Conservation (phyloP, 2,797 vertebrate species). For the Dendrocincla tyrannina region DNA sequence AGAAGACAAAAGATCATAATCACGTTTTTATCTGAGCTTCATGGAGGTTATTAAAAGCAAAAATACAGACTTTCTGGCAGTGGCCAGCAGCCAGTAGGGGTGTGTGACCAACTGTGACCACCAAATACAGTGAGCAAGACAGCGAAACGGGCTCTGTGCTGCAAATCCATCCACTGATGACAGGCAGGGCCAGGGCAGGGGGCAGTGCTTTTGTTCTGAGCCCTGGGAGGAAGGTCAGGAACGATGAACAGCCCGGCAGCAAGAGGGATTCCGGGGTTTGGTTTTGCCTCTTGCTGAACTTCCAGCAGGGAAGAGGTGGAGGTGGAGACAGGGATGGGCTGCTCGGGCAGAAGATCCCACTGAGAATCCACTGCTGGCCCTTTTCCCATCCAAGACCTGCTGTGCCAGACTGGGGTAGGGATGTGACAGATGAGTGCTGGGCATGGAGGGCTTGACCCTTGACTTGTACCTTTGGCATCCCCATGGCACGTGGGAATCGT, state of each 20-base stretch:
- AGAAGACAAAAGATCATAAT: background rate
- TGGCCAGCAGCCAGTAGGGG: background rate
- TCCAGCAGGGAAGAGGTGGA: background rate
- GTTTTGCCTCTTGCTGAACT: background rate
- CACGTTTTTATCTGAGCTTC: background rate
- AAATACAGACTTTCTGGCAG: background rate
- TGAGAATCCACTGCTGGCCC: background rate
- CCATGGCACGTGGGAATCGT: accelerated
- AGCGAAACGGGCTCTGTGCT: background rate
- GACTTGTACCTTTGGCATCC: background rate
- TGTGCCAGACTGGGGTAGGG: background rate
- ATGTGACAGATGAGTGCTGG: background rate
- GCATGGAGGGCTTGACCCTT: background rate
- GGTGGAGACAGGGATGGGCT: background rate
- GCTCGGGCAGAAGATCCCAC: background rate
- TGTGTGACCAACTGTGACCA: conserved; percentile 51
- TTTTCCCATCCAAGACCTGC: background rate
- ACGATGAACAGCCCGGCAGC: background rate
- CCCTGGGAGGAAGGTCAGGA: background rate
- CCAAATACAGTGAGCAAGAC: conserved; percentile 19
- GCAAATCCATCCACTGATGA: background rate
- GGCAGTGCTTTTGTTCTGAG: background rate
- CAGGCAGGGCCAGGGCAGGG: background rate
- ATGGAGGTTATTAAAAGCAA: background rate
- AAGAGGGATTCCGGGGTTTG: background rate